phyloP scores from a whole-genome alignment of 2,113 vertebrate species.

The Hippocampus abdominalis region DNA sequence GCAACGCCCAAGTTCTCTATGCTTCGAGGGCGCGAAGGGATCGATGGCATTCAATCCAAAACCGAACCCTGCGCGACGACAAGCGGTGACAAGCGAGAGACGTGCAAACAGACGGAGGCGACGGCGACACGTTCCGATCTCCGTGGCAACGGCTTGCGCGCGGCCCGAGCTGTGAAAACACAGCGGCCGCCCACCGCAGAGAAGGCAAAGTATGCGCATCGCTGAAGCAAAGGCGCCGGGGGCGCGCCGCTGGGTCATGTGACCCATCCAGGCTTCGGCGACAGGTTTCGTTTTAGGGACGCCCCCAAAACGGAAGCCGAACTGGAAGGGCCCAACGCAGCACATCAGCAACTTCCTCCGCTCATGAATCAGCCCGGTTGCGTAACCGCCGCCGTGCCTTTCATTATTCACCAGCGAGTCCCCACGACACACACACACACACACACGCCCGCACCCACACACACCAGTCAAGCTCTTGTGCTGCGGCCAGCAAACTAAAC shows the following conservation, averaged over 20 bases:
- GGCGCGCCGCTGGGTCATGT: neutral
- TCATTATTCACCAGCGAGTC: constrained; percentile 47
- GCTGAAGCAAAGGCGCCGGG: neutral
- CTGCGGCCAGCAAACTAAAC: neutral
- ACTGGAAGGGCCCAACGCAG: neutral
- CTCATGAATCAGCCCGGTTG: constrained; percentile 52
- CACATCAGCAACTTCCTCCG: constrained; percentile 24
- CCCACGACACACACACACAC: neutral
- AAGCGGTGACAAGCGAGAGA: neutral
- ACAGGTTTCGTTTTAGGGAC: too few species aligned
- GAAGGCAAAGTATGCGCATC: neutral
- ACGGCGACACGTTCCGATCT: constrained; percentile 9
- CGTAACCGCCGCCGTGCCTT: constrained; percentile 40
- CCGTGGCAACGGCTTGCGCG: constrained; percentile 30
- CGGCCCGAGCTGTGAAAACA: constrained; percentile 11
- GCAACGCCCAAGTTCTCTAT: too few species aligned
- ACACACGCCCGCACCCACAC: neutral
- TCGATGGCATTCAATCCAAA: neutral
- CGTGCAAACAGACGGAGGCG: constrained; percentile 1
- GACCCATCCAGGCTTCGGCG: neutral
- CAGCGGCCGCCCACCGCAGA: neutral
- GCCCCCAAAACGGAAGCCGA: neutral
- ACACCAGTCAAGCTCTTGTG: constrained; percentile 43
- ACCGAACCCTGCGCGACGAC: neutral
- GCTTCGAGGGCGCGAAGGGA: too few species aligned